Evolutionary conservation across 2,113 vertebrate genomes (phyloP), one percentile per base, ranked within the genome.

Genomic region (Nyctibius bracteatus): DNA sequence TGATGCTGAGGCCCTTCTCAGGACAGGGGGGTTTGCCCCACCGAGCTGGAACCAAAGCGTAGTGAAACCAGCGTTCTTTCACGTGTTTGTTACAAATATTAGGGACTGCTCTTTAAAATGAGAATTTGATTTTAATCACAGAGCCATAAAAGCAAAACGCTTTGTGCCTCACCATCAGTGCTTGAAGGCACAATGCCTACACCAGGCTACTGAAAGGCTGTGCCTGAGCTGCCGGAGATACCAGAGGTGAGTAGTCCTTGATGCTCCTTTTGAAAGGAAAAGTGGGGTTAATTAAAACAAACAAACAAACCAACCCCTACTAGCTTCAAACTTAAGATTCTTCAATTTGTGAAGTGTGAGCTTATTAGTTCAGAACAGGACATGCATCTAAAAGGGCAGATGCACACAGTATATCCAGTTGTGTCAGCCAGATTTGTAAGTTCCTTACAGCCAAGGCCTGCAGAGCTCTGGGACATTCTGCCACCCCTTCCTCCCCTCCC

Each of bases 401-500:
- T 49, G 37, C 7, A 4, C 8, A 23, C 47, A 37, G 27, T 2
- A 10, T 6, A 23, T 24, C 47, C 65, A 30, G 8, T 55, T 75
- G 41, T 90, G 68, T 37, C 37, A 80, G 28, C 22, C 21, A 55
- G 8, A 39, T 43, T 86, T 21, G 54, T 46, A 10, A 71, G 37
- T 17, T 63, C 66, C 46, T 70, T 47, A 61, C 16, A 91, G 71
- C 43, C 24, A 33, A 39, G 35, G n/a, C 18, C 49, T 49, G 54
- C 59, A 49, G 61, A 68, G 39, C 10, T 21, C 22, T 47, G 49
- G 58, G 54, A 75, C 43, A 47, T 21, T 54, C 39, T 85, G 31
- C 65, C 52, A 14, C 24, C 4, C 6, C 3, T 10, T 7, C 1
- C 1, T 2, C 9, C 44, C 16, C 12, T 7, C 4, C 16, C 12